Percentiles rank a stretch among this genome's conserved stretches.
Evolutionary conservation across 2,888 invertebrate species (phyloP).

Genomic region (Scaptodrosophila latifasciaeformis): DNA sequence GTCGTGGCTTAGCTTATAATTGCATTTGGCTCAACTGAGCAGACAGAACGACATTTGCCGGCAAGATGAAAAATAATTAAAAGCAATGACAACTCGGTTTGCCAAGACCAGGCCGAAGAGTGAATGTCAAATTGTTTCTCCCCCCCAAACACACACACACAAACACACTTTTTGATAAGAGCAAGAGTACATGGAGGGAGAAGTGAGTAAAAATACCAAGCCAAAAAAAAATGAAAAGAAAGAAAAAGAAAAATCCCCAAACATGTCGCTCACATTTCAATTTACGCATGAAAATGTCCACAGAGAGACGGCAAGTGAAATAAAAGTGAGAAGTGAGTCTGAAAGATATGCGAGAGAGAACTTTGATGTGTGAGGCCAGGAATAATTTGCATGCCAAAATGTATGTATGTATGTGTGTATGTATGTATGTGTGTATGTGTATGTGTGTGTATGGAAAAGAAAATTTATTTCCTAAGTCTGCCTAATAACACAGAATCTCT

Average conservation of each 20-base stretch:
- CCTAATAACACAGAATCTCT: no score
- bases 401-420: constrained; percentile 18
- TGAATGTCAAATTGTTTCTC: no score
- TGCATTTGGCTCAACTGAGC: constrained; percentile 21
- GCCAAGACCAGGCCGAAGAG: no score
- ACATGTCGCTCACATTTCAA: constrained; percentile 72
- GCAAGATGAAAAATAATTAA: constrained; percentile 57
- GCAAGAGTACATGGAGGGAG: no score
- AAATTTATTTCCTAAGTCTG: no score
- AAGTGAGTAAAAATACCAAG: constrained; percentile 3
- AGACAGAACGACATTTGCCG: neutral
- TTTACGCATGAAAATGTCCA: constrained; percentile 73
- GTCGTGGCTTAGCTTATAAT: constrained; percentile 33
- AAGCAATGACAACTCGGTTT: constrained; percentile 60
- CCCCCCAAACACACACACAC: neutral
- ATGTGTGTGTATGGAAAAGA: no score
- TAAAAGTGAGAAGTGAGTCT: neutral
- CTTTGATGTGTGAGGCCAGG: constrained; percentile 3
- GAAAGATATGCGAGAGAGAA: no score
- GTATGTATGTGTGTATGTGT: constrained; percentile 14
- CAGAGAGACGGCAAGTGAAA: constrained; percentile 41
- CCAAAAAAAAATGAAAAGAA: constrained; percentile 5
- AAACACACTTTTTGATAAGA: neutral
- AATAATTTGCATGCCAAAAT: constrained; percentile 66
- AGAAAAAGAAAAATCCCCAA: constrained; percentile 48